Percentiles rank a stretch among this genome's conserved stretches.
Evolutionary conservation across 1,140 invertebrate species (phyloP).

Genomic region (Zaprionus africanus): DNA sequence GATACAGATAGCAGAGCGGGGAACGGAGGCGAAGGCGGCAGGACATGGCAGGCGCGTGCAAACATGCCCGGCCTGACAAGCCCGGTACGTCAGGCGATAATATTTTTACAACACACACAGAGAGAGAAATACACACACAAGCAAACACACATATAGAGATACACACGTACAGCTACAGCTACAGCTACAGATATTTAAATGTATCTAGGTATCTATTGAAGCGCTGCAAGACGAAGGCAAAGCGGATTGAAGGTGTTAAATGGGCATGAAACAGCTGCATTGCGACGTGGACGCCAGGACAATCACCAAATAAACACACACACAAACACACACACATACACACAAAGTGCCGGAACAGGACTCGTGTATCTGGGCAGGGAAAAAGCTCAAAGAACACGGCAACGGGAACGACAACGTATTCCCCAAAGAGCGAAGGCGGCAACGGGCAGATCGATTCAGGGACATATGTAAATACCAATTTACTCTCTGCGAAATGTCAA

Average conservation of each 20-base stretch:
- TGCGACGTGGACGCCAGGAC: slow-evolving; percentile 70
- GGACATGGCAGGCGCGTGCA: slow-evolving; percentile 49
- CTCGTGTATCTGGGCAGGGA: slow-evolving; percentile 14
- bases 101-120: slow-evolving; percentile 58
- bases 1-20: slow-evolving; percentile 34
- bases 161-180: not conserved
- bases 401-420: slow-evolving; percentile 35
- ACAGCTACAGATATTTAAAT: slow-evolving; percentile 22
- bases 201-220: slow-evolving; percentile 36
- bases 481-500: slow-evolving; percentile 77
- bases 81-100: slow-evolving; percentile 66
- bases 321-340: slow-evolving; percentile 38
- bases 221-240: slow-evolving; percentile 45
- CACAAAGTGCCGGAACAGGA: not conserved
- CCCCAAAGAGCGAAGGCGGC: slow-evolving; percentile 67
- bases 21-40: not conserved
- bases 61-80: slow-evolving; percentile 67
- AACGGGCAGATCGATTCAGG: slow-evolving; percentile 47
- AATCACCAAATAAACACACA: slow-evolving; percentile 76
- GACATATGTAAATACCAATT: slow-evolving; percentile 82
- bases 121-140: slow-evolving; percentile 25
- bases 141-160: slow-evolving; percentile 3
- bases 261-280: slow-evolving; percentile 81
- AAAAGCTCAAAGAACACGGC: slow-evolving; percentile 75
- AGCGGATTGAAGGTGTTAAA: slow-evolving; percentile 80